These are phyloP conservation scores for Drosophila fuyamai DNA, from an alignment of 1,140 invertebrate species.

Conservation along the genomic window DNA sequence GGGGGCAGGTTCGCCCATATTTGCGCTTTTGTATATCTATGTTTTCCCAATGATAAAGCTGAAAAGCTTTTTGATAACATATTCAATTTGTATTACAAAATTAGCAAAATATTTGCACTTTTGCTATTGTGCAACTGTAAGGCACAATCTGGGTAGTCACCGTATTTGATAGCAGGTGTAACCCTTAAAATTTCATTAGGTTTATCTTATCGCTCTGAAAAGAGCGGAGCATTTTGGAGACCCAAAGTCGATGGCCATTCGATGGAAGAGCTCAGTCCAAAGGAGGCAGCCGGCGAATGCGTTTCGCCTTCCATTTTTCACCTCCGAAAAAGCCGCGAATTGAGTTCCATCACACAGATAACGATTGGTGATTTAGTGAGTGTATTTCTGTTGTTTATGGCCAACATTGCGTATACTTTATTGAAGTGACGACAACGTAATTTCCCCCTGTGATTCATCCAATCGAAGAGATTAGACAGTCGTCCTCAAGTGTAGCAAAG, in stretches of 20 bases:
- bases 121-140: slow-evolving; percentile 31
- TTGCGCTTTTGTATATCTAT: slow-evolving; percentile 21
- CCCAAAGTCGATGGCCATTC: slow-evolving; percentile 53
- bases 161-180: slow-evolving; percentile 65
- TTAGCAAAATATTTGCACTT: slow-evolving; percentile 43
- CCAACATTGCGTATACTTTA: slow-evolving; percentile 45
- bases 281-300: slow-evolving; percentile 61
- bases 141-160: slow-evolving; percentile 15
- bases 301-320: slow-evolving; percentile 29
- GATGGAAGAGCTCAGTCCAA: slow-evolving; percentile 48
- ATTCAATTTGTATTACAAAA: slow-evolving; percentile 52
- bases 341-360: slow-evolving; percentile 61
- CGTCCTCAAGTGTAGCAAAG: slow-evolving; percentile 3
- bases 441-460: slow-evolving; percentile 63
- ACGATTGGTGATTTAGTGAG: slow-evolving; percentile 14
- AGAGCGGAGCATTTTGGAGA: slow-evolving; percentile 21
- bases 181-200: slow-evolving; percentile 77
- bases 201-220: slow-evolving; percentile 67
- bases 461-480: slow-evolving; percentile 21
- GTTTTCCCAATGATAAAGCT: slow-evolving; percentile 29
- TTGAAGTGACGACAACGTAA: slow-evolving; percentile 37
- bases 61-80: slow-evolving; percentile 35
- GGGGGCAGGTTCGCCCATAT: slow-evolving; percentile 24
- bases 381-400: slow-evolving; percentile 42
- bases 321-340: slow-evolving; percentile 15